phyloP scores from a whole-genome alignment of 2,113 vertebrate genomes.

The Menura novaehollandiae region DNA sequence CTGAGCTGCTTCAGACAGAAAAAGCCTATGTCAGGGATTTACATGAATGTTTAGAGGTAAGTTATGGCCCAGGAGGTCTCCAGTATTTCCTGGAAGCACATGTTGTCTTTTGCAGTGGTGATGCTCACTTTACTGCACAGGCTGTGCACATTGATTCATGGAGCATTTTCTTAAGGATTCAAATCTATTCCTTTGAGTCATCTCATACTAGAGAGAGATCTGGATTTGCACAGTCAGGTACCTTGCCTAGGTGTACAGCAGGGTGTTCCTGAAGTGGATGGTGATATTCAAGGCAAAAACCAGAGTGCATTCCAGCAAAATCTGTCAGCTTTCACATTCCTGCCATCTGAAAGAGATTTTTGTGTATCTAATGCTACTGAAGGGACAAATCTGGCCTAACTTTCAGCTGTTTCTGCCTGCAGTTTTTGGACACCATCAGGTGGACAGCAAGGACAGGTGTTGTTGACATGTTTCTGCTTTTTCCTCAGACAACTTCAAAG shows the following conservation, averaged over 20 bases:
- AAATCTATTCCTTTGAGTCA: background rate
- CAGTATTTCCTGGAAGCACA: background rate
- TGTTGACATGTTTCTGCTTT: background rate
- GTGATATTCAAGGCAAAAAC: background rate
- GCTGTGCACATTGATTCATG: background rate
- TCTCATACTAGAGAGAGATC: background rate
- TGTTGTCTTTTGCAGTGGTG: background rate
- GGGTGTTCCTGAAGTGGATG: background rate
- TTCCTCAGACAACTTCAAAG: background rate
- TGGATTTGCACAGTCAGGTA: background rate
- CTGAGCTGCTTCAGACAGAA: slow-evolving; percentile 95
- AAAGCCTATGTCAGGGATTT: slow-evolving; percentile 96
- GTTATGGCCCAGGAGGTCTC: background rate
- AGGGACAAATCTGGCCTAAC: background rate
- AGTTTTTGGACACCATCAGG: background rate
- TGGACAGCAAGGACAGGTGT: background rate
- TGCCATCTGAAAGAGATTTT: background rate
- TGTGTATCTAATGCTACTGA: background rate
- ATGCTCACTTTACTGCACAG: background rate
- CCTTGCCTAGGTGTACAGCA: background rate
- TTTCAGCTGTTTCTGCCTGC: background rate
- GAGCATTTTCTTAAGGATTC: background rate
- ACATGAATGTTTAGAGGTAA: slow-evolving; percentile 95
- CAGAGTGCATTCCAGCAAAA: background rate
- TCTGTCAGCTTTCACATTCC: background rate